Conservation (phyloP, 2,888 invertebrate genomes). For the Thymelicus sylvestris region DNA sequence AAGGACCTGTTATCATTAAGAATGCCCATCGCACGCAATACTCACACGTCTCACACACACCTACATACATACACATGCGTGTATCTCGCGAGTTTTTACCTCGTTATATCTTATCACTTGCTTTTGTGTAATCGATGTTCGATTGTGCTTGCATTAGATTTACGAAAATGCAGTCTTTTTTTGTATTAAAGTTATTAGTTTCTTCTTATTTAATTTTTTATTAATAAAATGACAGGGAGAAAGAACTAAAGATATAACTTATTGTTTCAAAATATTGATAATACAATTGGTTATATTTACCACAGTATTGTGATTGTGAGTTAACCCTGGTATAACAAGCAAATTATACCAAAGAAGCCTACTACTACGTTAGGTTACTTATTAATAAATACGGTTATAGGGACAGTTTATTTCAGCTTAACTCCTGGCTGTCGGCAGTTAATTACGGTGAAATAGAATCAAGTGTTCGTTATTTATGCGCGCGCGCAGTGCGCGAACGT, state of each 20-base stretch:
- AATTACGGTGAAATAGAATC: conserved; percentile 30
- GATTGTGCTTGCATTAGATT: no score
- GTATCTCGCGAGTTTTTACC: neutral
- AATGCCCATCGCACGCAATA: no score
- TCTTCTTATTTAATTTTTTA: no score
- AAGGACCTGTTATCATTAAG: no score
- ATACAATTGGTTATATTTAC: no score
- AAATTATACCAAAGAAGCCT: neutral
- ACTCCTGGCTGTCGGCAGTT: conserved; percentile 26
- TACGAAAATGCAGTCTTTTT: no score
- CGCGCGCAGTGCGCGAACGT: conserved; percentile 22
- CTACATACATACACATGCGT: neutral
- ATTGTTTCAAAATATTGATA: no score
- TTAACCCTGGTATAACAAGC: neutral
- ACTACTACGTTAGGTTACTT: conserved; percentile 12
- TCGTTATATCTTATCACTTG: conserved; percentile 17
- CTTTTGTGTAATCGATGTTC: conserved; percentile 9
- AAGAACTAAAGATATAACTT: no score
- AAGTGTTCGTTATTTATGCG: conserved; percentile 28
- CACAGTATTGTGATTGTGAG: neutral
- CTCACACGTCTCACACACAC: neutral
- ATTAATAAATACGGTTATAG: conserved; percentile 25
- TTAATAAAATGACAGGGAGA: no score
- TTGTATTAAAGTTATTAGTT: no score
- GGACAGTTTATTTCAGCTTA: conserved; percentile 29